Evolutionary conservation across 2,113 vertebrate genomes (phyloP).

Genomic region (Nematolebias whitei): DNA sequence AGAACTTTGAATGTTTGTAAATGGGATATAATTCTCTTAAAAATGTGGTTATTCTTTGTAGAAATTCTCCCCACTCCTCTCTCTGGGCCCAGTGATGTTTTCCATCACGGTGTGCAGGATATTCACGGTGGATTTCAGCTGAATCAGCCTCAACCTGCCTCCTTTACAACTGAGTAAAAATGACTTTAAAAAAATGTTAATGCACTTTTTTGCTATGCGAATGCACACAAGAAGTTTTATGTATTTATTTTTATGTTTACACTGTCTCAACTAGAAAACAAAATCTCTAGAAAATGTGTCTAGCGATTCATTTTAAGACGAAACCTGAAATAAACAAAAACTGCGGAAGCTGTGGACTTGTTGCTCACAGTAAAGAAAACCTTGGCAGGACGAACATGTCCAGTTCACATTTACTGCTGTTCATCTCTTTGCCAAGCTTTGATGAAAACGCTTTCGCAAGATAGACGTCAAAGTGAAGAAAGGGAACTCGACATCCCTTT

Average conservation of each 20-base stretch:
- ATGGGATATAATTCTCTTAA: too few species aligned
- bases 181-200: too few species aligned
- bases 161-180: neutral
- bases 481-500: slow-evolving; percentile 28
- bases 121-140: neutral
- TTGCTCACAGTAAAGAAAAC: slow-evolving; percentile 59
- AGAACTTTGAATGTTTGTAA: too few species aligned
- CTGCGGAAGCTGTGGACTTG: slow-evolving; percentile 58
- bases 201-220: too few species aligned
- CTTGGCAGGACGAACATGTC: slow-evolving; percentile 54
- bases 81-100: neutral
- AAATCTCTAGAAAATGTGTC: too few species aligned
- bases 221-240: too few species aligned
- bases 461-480: slow-evolving; percentile 61
- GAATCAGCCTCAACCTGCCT: neutral
- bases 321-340: slow-evolving; percentile 64
- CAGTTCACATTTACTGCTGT: slow-evolving; percentile 67
- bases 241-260: too few species aligned
- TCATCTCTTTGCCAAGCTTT: slow-evolving; percentile 50
- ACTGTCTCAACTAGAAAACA: too few species aligned
- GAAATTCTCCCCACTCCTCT: too few species aligned
- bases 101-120: neutral
- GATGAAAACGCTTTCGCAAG: slow-evolving; percentile 63
- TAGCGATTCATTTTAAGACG: neutral
- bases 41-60: too few species aligned